Evolutionary conservation across 2,113 vertebrate genomes (phyloP), one percentile per base, ranked within the genome.

Genomic region (Fulmarus glacialis): DNA sequence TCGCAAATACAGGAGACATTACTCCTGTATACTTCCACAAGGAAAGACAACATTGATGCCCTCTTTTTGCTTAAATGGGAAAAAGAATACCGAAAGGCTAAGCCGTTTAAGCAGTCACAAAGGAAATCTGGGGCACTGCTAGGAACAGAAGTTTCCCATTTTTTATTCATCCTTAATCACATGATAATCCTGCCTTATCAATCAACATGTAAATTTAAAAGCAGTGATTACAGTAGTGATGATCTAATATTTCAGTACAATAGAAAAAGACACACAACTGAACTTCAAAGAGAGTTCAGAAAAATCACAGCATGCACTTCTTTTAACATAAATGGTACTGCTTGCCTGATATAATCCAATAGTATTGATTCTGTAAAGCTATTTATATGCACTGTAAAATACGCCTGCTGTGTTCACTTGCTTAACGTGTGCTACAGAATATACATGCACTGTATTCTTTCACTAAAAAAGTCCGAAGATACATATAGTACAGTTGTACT

Each of bases 181-280:
- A n/a, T 53, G 30, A 72, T 80, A 88, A 91, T 92, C 74, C 38
- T 80, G 26, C 45, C 5, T 80, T 93, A 87, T 75, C 82, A 94
- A 90, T 88, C 85, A 60, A 42, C 11, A 13, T 34, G 58, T 68
- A 64, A 64, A 42, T 93, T 94, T 90, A 50, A 96, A 90, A 93
- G 82, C 38, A 58, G 62, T 53, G 36, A 75, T 87, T 91, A 60
- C 62, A 78, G 42, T 52, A 85, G 22, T 11, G 48, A 47, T 79
- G 47, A 56, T 64, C 66, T 79, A 73, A n/a, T 95, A 78, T 66
- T 82, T 60, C 40, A 68, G 21, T 63, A 53, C 47, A 71, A 59
- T 8, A 10, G 0, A 55, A 77, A 75, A 62, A 40, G 43, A 47
- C 27, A 58, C 9, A 68, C 13, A 84, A 27, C 22, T 52, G 38